Evolutionary conservation across 2,113 vertebrate species (phyloP), one percentile per base, ranked within the genome.

Genomic region (Malaclemys terrapin): DNA sequence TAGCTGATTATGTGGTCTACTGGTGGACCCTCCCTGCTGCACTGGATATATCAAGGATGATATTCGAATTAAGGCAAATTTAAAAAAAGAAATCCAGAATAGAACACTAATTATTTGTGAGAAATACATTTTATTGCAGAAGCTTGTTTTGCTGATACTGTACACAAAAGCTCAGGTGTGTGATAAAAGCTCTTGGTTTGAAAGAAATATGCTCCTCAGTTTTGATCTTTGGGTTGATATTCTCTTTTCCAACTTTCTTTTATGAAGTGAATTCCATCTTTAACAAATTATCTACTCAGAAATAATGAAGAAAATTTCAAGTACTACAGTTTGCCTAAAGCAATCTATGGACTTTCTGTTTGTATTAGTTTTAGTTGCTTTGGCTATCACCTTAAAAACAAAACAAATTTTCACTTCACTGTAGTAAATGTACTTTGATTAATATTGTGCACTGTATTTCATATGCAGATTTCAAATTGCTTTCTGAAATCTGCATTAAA

Each of bases 131-230:
- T 88, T 91, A 6, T 83, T 91, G 25, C 20, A 10, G 53, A 88
- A 89, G 12, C 90, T 95, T 93, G 53, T 91, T 97, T 96, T 96
- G 84, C 78, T 97, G 80, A 79, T 12, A 10, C 29, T 78, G 20
- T 72, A 95, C 91, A 45, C 90, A 87, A 93, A 93, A 94, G 20
- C 89, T 75, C 82, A 93, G 95, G 79, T 97, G 87, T 96, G 78
- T 93, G 80, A 91, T 90, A 93, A 90, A 94, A 96, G 53, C 72
- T 86, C 90, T 89, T 0, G 2, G 1, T 1, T 72, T 92, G 89
- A 89, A 96, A 91, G 62, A 72, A 94, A 93, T 53, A 25, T 6
- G 2, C n/a, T 93, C 22, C 80, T 89, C 87, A 82, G 10, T 49
- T 95, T 91, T 93, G 89, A 89, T 75, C 49, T 49, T 12, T 96